A percentile compares a stretch with the other conserved stretches of the same genome.
Conservation (phyloP, 92 coral and sea anemone genomes). For the Epizoanthus stellaris region DNA sequence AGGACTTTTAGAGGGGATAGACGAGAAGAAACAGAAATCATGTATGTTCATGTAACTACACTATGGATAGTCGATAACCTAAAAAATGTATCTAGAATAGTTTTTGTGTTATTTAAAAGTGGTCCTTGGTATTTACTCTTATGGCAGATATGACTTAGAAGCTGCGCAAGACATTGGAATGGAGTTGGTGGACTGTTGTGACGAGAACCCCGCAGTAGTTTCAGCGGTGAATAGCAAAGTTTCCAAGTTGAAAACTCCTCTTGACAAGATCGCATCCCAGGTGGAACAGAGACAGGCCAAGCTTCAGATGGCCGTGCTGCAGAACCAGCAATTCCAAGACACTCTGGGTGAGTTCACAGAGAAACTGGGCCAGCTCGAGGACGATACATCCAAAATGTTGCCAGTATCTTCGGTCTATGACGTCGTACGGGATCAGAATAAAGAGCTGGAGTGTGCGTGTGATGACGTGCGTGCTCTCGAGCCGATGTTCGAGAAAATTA, state of each 20-base stretch:
- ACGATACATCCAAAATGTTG: constrained; percentile 63
- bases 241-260: constrained; percentile 66
- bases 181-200: constrained; percentile 80
- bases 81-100: background rate
- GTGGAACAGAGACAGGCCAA: constrained; percentile 82
- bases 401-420: constrained; percentile 89
- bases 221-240: constrained; percentile 81
- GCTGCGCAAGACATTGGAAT: constrained; percentile 82
- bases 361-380: constrained; percentile 82
- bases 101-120: background rate
- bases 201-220: constrained; percentile 68
- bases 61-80: background rate
- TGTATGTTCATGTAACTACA: background rate
- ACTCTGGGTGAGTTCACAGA: constrained; percentile 82
- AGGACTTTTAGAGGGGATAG: no score
- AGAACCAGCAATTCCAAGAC: constrained; percentile 91
- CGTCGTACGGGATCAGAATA: constrained; percentile 80
- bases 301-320: constrained; percentile 81
- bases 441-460: constrained; percentile 72
- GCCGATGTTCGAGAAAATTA: constrained; percentile 84
- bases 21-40: no score
- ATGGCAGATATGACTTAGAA: constrained; percentile 63
- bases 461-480: constrained; percentile 90
- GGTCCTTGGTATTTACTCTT: no score
- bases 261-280: constrained; percentile 75